A percentile compares a stretch with the other conserved stretches of the same genome.
Conservation (phyloP, 2,113 vertebrate species). For the Ursus arctos region DNA sequence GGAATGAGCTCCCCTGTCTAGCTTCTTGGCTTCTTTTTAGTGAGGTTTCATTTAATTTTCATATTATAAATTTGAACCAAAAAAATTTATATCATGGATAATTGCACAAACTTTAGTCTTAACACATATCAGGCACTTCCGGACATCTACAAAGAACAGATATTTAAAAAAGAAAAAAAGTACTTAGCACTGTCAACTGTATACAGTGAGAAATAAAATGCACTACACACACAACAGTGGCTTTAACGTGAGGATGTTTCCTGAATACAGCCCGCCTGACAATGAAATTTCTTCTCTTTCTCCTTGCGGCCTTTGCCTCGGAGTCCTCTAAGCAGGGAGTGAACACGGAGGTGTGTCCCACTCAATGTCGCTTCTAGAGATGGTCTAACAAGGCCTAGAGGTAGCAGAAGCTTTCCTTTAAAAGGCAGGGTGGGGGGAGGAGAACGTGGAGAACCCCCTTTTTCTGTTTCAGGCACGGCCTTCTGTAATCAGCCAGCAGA, state of each 20-base stretch:
- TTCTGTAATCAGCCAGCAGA: not conserved
- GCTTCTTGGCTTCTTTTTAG: not conserved
- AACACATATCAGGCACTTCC: not conserved
- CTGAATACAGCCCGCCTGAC: not conserved
- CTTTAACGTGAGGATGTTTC: not conserved
- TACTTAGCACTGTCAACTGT: not conserved
- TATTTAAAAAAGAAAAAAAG: not conserved
- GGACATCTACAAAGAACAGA: not conserved
- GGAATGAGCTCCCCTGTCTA: not conserved
- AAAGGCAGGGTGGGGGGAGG: not conserved
- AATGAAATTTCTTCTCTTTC: not conserved
- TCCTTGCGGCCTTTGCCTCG: not conserved
- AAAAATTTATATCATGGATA: not conserved
- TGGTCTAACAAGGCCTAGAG: not conserved
- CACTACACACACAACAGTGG: not conserved
- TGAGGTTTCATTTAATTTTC: not conserved
- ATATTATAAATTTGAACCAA: not conserved
- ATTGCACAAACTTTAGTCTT: not conserved
- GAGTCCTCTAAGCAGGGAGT: not conserved
- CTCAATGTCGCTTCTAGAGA: not conserved
- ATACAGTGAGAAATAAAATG: not conserved
- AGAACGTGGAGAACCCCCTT: not conserved
- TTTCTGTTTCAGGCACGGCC: too few species aligned
- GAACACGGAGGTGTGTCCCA: not conserved
- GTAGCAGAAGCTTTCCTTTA: not conserved